Evolutionary conservation across 2,113 vertebrate genomes (phyloP).

Genomic region (Phalacrocorax aristotelis): DNA sequence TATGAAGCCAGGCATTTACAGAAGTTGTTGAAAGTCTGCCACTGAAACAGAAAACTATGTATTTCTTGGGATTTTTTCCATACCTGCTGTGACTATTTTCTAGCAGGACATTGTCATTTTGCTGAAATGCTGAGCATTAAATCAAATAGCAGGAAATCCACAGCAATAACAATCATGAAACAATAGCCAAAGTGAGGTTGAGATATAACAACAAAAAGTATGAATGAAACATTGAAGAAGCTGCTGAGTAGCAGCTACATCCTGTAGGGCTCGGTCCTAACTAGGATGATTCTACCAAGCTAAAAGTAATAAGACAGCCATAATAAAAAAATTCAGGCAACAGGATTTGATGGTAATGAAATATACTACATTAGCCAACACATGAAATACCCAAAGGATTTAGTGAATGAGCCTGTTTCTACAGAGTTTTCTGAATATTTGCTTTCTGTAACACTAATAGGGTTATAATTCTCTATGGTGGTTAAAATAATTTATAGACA

Average conservation of each 20-base stretch:
- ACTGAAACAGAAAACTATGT: background rate
- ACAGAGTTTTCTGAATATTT: background rate
- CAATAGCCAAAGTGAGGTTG: background rate
- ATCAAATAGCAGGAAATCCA: background rate
- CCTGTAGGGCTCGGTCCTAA: background rate
- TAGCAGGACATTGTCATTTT: background rate
- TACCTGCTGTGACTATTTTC: background rate
- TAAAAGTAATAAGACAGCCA: background rate
- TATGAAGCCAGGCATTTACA: background rate
- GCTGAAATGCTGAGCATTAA: background rate
- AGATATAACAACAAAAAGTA: background rate
- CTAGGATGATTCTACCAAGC: background rate
- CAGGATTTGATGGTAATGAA: background rate
- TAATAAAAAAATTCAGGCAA: background rate
- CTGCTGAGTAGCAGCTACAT: background rate
- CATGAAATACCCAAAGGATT: background rate
- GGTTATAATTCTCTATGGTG: background rate
- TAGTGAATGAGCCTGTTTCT: background rate
- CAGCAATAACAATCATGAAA: background rate
- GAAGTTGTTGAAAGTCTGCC: background rate
- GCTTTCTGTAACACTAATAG: background rate
- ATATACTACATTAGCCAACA: background rate
- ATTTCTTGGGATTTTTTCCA: background rate
- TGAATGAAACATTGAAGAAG: background rate
- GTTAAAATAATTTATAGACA: background rate